Evolutionary conservation across 2,113 vertebrate genomes (phyloP).

Genomic region (Melanotaenia duboulayi): DNA sequence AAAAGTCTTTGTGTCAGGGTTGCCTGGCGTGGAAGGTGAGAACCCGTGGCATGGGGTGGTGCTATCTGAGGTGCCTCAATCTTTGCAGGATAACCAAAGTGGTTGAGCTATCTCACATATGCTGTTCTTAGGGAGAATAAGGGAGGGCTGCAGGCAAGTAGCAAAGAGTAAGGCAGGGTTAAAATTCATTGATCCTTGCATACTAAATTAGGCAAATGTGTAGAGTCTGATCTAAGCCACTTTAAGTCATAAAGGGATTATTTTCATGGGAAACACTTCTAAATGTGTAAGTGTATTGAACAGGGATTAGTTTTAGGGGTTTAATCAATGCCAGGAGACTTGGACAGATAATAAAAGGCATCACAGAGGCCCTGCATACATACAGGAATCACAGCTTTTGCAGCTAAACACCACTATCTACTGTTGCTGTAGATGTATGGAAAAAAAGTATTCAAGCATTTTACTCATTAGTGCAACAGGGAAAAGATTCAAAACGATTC

Average conservation of each 20-base stretch:
- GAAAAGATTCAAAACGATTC: not conserved
- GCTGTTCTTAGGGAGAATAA: not conserved
- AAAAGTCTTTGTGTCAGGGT: too few relatives aligned
- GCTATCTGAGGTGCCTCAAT: not conserved
- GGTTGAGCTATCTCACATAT: not conserved
- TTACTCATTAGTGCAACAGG: not conserved
- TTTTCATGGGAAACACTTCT: conserved; percentile 6
- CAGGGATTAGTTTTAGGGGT: not conserved
- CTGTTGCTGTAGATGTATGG: not conserved
- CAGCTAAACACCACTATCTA: not conserved
- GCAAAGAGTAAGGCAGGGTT: not conserved
- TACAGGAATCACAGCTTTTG: not conserved
- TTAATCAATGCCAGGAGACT: not conserved
- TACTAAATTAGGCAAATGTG: not conserved
- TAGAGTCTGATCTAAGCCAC: conserved; percentile 1
- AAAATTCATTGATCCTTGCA: conserved; percentile 19
- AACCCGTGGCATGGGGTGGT: too few relatives aligned
- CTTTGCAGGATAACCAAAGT: not conserved
- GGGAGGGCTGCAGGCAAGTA: not conserved
- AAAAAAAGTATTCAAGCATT: not conserved
- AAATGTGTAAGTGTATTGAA: conserved; percentile 7
- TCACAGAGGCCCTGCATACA: too few relatives aligned
- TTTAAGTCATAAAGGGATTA: conserved; percentile 12
- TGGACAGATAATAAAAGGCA: not conserved
- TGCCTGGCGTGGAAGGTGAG: too few relatives aligned